Base-by-base conservation (phyloP, 2,888 invertebrate genomes). In the Gymnocheta viridis region DNA sequence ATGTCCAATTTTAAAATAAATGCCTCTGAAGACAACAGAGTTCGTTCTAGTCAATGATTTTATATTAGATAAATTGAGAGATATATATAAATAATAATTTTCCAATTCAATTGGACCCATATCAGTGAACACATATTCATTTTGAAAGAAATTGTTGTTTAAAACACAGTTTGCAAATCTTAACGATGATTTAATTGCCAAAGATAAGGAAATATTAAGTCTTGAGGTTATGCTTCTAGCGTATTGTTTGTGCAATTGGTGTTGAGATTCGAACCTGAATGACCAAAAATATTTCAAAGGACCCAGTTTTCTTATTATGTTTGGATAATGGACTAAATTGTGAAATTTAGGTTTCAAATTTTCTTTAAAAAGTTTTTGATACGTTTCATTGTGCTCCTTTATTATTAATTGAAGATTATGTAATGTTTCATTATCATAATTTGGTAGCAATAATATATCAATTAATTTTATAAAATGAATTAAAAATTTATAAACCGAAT, bases 181-280 rank as follows among this genome's bases (percentile, higher is more conserved):
- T 56, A 85, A 58, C 12, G 85, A 62, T 54, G 82, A 79, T 81
- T 85, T 85, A 17, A 82, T 84, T n/a, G 73, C 17, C 41, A 84
- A 51, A 9, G 82, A 67, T 56, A 82, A 56, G 24, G 82, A 49
- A 76, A 84, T 77, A 38, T 85, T 82, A 10, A 82, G 4, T 72
- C 82, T 74, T 22, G 84, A 85, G 10, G 83, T 84, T 51, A 82
- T 85, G 22, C 47, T 74, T 27, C 62, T 35, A 47, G 80, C 82
- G 58, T 80, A 80, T 38, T 60, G 32, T 49, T 82, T 85, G 64
- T 82, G 78, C 17, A 82, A 47, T 73, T 82, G 74, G 24, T 85
- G 80, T 70, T 85, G 44, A 38, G 85, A 56, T 60, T 83, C 82
- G 58, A 60, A 83, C 32, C 76, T 58, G 38, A 83, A 85, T 49